phyloP scores from a whole-genome alignment of 2,888 invertebrate species.

The Sabatieria punctata region DNA sequence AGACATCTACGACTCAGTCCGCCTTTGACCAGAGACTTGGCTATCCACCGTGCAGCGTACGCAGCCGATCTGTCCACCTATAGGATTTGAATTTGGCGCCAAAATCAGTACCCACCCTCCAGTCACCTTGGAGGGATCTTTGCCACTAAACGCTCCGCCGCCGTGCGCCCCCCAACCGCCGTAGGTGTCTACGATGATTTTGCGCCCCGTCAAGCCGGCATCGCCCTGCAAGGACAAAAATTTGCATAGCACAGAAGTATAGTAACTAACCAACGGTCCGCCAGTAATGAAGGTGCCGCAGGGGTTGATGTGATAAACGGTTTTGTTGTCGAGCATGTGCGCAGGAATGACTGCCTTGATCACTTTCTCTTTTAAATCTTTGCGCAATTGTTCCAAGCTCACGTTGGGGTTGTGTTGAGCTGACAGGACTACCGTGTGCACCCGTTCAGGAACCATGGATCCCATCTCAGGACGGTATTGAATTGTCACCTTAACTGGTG shows the following conservation, averaged over 20 bases:
- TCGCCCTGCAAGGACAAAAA: constrained; percentile 9
- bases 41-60: constrained; percentile 97
- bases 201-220: constrained; percentile 57
- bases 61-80: constrained; percentile 89
- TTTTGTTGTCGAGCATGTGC: constrained; percentile 68
- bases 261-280: constrained; percentile 83
- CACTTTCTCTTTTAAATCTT: constrained; percentile 45
- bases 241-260: too few relatives aligned
- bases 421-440: constrained; percentile 91
- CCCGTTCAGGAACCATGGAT: constrained; percentile 76
- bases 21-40: constrained; percentile 86
- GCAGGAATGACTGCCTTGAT: constrained; percentile 74
- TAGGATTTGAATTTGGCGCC: too few relatives aligned
- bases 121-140: constrained; percentile 60
- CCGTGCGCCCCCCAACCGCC: constrained; percentile 99
- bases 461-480: constrained; percentile 81
- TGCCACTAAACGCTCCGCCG: constrained; percentile 97
- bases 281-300: constrained; percentile 89
- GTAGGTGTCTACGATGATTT: constrained; percentile 96
- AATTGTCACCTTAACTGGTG: constrained; percentile 77
- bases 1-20: constrained; percentile 86
- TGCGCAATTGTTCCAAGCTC: constrained; percentile 39
- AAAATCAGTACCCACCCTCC: too few relatives aligned
- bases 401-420: constrained; percentile 87
- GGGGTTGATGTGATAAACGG: constrained; percentile 90